These are phyloP conservation scores for Oostethus manadensis DNA, from an alignment of 2,113 vertebrate genomes.

Conservation along the genomic window DNA sequence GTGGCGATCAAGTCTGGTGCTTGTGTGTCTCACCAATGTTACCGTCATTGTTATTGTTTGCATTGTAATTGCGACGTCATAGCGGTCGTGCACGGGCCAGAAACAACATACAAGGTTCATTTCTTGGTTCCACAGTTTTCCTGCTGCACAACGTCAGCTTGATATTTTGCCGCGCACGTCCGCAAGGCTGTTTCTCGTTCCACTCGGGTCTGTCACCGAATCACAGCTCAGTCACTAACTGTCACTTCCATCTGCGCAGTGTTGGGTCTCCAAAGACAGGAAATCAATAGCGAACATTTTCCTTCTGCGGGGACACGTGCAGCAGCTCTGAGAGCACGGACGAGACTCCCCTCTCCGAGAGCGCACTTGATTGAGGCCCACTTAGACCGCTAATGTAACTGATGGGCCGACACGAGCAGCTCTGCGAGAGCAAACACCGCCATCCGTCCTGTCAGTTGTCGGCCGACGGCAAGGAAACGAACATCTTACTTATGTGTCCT, in stretches of 20 bases:
- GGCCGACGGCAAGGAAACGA: conserved; percentile 21
- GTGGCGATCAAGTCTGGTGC: no score
- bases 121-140: conserved; percentile 5
- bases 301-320: conserved; percentile 62
- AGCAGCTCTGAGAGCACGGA: conserved; percentile 45
- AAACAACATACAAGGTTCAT: no score
- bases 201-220: conserved; percentile 42
- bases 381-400: conserved; percentile 66
- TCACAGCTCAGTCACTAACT: conserved; percentile 54
- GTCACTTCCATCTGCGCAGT: conserved; percentile 62
- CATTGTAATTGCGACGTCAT: no score
- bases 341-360: conserved; percentile 48
- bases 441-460: conserved; percentile 34
- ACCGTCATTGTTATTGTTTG: no score
- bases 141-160: conserved; percentile 43
- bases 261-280: conserved; percentile 52
- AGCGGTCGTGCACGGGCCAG: no score
- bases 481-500: conserved; percentile 5
- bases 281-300: conserved; percentile 73
- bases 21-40: no score
- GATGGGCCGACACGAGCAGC: conserved; percentile 54
- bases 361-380: conserved; percentile 62
- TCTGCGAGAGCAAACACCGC: conserved; percentile 44
- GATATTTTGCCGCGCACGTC: conserved; percentile 21
- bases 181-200: conserved; percentile 38